phyloP scores from a whole-genome alignment of 2,797 vertebrate genomes.

The Poliocrania exsul region DNA sequence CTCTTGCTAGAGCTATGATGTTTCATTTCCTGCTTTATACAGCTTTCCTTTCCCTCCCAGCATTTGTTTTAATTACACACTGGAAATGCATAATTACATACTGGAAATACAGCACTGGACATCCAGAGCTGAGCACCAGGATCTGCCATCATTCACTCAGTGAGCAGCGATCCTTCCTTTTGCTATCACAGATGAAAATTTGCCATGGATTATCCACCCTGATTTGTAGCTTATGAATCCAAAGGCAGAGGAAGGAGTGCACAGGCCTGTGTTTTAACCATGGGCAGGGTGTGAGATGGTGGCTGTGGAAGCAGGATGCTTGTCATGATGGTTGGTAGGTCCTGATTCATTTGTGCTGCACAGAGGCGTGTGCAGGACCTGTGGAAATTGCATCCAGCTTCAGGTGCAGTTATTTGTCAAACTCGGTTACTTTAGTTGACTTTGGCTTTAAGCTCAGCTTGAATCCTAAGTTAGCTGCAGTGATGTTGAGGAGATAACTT shows the following conservation, averaged over 20 bases:
- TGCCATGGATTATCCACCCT: fast-evolving
- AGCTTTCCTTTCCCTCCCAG: background rate
- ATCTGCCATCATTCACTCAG: background rate
- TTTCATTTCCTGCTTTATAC: background rate
- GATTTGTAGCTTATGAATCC: background rate
- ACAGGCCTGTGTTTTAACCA: fast-evolving
- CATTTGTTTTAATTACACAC: background rate
- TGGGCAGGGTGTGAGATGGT: background rate
- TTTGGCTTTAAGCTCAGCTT: background rate
- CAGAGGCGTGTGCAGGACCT: background rate
- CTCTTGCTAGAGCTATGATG: background rate
- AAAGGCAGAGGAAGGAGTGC: background rate
- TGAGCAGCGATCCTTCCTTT: background rate
- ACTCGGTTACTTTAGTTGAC: background rate
- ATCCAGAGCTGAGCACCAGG: background rate
- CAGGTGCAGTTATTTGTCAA: background rate
- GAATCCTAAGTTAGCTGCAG: background rate
- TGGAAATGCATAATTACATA: background rate
- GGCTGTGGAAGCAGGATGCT: background rate
- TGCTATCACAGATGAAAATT: background rate
- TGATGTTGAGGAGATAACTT: background rate
- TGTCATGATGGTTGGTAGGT: background rate
- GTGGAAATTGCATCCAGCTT: background rate
- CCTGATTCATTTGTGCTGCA: background rate
- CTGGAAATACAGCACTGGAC: background rate